Percentiles rank a stretch among this genome's conserved stretches.
These are phyloP conservation scores for Drosophila subpulchrella DNA, from an alignment of 1,140 invertebrate species.

Conservation along the genomic window DNA sequence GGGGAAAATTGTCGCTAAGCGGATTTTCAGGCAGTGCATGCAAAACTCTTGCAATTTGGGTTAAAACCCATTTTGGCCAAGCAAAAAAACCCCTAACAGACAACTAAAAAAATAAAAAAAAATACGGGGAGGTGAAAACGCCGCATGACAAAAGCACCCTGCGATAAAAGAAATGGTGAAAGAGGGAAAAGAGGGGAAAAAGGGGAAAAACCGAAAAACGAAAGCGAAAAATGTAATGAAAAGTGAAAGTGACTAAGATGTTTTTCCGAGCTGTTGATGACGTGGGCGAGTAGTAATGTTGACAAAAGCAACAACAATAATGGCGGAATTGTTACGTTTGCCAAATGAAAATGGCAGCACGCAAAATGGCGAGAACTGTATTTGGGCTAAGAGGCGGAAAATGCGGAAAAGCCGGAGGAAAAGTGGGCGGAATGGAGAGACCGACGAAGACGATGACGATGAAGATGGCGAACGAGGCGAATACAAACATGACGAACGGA, in stretches of 20 bases:
- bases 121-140: constrained; percentile 18
- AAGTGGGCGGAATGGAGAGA: not conserved
- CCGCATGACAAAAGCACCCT: constrained; percentile 50
- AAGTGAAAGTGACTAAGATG: constrained; percentile 68
- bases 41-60: constrained; percentile 67
- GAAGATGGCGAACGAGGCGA: constrained; percentile 12
- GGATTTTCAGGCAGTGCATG: constrained; percentile 60
- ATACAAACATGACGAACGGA: constrained; percentile 38
- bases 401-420: not conserved
- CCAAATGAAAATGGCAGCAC: constrained; percentile 55
- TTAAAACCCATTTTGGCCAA: constrained; percentile 73
- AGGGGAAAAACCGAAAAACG: constrained; percentile 1
- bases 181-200: not conserved
- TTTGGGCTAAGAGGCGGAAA: not conserved
- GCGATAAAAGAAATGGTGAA: constrained; percentile 20
- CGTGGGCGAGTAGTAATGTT: constrained; percentile 47
- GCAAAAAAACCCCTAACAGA: constrained; percentile 28
- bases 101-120: not conserved
- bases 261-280: constrained; percentile 47
- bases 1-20: constrained; percentile 49
- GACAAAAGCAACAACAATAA: constrained; percentile 46
- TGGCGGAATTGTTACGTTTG: constrained; percentile 43
- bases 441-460: not conserved
- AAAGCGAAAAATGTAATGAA: constrained; percentile 47
- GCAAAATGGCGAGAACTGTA: constrained; percentile 41